Evolutionary conservation across 2,113 vertebrate species (phyloP), one percentile per base, ranked within the genome.

Genomic region (Hylia prasina): DNA sequence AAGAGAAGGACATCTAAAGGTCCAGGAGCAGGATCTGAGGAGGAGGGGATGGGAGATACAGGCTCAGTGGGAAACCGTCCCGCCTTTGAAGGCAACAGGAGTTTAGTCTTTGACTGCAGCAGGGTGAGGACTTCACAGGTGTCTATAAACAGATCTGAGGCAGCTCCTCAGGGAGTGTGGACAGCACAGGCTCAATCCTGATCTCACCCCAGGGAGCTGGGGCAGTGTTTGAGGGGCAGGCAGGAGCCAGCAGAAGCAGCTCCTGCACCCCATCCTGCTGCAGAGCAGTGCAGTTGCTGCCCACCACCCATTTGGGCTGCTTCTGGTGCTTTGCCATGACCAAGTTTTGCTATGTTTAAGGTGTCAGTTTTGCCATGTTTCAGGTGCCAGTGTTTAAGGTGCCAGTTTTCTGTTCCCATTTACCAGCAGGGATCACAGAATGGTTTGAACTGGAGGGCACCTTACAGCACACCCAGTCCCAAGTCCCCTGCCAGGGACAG

Each of bases 1-100:
- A 94, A 94, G 68, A 77, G 54, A 57, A 93, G 85, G 48, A 63
- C 47, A 64, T 94, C 79, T 86, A 83, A 93, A 72, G 86, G 71
- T 81, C 71, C 76, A 28, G 85, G 63, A 82, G 58, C 21, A 20
- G 71, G 45, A 81, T 92, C 69, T 58, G 81, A 89, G 65, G 51
- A 92, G 66, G 45, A 75, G 42, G 56, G 87, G 42, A 51, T 23
- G 44, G 69, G 84, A 85, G 65, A 58, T 53, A 27, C 33, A 73
- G 85, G 64, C 76, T 86, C 89, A 51, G 88, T 5, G 42, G 87
- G 89, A 90, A 96, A 66, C 70, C 3, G 1, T 86, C 54, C 54
- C 0, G 0, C 39, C 88, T 92, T 93, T 95, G 86, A 96, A 96
- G 82, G 27, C 86, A 70, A 66, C 71, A 37, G 48, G 84, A 76